These are phyloP conservation scores for Hassar affinis DNA, from an alignment of 2,113 vertebrate genomes.

Conservation along the genomic window DNA sequence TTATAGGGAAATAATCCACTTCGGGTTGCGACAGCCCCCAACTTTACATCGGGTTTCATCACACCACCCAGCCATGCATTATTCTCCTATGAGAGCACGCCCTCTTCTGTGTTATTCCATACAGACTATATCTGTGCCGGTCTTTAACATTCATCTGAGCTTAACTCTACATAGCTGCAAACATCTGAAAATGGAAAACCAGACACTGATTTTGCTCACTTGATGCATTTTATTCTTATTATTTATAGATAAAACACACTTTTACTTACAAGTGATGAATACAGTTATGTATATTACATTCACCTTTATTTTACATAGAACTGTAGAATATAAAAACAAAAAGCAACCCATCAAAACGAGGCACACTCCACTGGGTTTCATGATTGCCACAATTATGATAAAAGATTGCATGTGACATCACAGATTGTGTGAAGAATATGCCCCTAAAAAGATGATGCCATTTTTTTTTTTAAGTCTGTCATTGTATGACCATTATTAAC, in stretches of 20 bases:
- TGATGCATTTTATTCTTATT: conserved; percentile 72
- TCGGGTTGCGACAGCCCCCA: neutral
- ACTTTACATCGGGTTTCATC: neutral
- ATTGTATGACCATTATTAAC: neutral
- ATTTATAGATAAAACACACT: conserved; percentile 74
- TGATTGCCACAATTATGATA: conserved; percentile 25
- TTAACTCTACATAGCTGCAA: neutral
- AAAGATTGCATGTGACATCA: conserved; percentile 31
- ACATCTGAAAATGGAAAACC: neutral
- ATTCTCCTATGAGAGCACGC: neutral
- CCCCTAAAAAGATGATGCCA: neutral
- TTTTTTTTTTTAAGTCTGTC: neutral
- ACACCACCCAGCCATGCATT: neutral
- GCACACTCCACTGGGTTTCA: conserved; percentile 8
- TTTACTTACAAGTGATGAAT: conserved; percentile 79
- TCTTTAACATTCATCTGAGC: neutral
- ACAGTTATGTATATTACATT: conserved; percentile 77
- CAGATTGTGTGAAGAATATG: conserved; percentile 5
- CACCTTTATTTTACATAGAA: conserved; percentile 70
- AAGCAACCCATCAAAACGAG: conserved; percentile 40
- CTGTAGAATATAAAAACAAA: conserved; percentile 54
- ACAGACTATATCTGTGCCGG: neutral
- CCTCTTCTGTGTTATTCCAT: neutral
- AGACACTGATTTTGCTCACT: conserved; percentile 49
- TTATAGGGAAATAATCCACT: neutral